These are phyloP conservation scores for Caenorhabditis macrosperma DNA, from an alignment of 2,888 invertebrate species.

Conservation along the genomic window DNA sequence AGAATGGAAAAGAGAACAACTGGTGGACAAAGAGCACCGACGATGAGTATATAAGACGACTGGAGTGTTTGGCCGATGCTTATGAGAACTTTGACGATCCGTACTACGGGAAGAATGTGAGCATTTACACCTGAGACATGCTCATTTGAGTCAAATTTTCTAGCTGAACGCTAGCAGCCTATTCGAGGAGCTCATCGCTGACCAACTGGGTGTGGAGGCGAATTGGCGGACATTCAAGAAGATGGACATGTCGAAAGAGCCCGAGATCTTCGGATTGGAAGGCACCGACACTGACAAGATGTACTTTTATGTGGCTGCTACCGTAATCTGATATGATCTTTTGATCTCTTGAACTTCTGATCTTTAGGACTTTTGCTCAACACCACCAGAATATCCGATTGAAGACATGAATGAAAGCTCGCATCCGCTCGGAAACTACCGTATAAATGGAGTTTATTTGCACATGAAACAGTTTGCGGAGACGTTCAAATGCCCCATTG, in stretches of 20 bases:
- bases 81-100: conserved; percentile 86
- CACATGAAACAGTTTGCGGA: conserved; percentile 85
- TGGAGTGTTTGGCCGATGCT: conserved; percentile 91
- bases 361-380: too few species aligned
- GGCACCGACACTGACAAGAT: not conserved
- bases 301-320: conserved; percentile 7
- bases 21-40: conserved; percentile 98
- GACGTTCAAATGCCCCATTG: conserved; percentile 89
- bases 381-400: not conserved
- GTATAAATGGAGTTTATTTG: conserved; percentile 57
- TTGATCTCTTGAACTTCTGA: not conserved
- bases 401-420: conserved; percentile 74
- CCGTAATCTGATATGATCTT: conserved; percentile 1
- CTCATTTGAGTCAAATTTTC: too few species aligned
- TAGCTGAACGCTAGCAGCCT: conserved; percentile 54
- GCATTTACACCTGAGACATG: too few species aligned
- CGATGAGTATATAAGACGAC: conserved; percentile 88
- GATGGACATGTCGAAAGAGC: not conserved
- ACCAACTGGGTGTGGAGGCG: conserved; percentile 79
- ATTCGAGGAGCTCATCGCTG: conserved; percentile 80
- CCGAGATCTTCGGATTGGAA: conserved; percentile 29
- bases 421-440: conserved; percentile 68
- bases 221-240: conserved; percentile 64
- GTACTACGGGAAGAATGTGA: conserved; percentile 63
- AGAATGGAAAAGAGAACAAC: conserved; percentile 90